Base-by-base conservation (phyloP, 2,888 invertebrate species). In the Drosophila kanekoi region DNA sequence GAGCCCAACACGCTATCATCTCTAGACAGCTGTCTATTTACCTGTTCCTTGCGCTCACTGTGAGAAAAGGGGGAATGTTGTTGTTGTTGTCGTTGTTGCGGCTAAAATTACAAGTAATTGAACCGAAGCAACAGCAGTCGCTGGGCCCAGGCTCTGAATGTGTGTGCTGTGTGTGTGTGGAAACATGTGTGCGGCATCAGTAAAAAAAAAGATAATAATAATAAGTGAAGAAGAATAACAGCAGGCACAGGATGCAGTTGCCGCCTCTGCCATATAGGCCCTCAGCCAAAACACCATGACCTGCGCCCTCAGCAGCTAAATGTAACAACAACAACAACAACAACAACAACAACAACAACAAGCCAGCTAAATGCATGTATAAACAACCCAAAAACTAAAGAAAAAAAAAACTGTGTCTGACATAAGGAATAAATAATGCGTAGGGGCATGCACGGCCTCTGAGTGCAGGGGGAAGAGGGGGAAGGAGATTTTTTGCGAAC, bases 31-130 rank as follows among this genome's bases (percentile, higher is more conserved):
- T 37, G 33, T 54, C 59, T 53, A 62, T 40, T 73, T 73, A 78
- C 78, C 76, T 76, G 79, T 78, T 61, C 32, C 64, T 57, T 43
- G 47, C 38, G 23, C 37, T 41, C 48, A 32, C 44, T 38, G 49
- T 52, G 38, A 52, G 16, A 40, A 60, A 69, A 74, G 61, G 60
- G 56, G 76, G 75, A 76, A 54, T 43, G 44, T 20, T 64, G 51
- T 53, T 68, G 43, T 69, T 56, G 83, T 60, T 71, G 66, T 43
- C 51, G 23, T 66, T 47, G 85, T 68, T 87, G 87, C 75, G 89
- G 85, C 85, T 86, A 75, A 86, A 86, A 86, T 86, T 86, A 89
- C 85, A 89, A 81, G 85, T 86, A 86, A 87, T 89, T 89, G 87
- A 89, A 85, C 70, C 82, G 74, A 68, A 54, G 63, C 64, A 63